Conservation (phyloP, 1,140 invertebrate species). For the Conopomorpha cramerella region DNA sequence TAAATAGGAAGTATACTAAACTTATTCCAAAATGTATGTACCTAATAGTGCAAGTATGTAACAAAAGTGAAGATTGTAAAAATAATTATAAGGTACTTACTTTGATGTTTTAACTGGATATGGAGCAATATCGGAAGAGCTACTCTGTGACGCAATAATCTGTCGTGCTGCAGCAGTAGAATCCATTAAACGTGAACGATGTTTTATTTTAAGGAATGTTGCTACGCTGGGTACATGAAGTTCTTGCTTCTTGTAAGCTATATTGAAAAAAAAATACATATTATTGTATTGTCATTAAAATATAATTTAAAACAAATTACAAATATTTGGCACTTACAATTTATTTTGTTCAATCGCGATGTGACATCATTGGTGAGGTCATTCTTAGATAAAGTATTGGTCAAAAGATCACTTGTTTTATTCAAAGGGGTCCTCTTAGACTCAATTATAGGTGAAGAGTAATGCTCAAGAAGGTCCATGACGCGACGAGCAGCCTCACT, state of each 20-base stretch:
- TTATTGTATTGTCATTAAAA: no score
- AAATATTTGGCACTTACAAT: conserved; percentile 1
- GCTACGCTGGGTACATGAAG: conserved; percentile 27
- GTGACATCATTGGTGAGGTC: no score
- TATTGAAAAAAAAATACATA: conserved; percentile 12
- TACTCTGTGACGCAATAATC: conserved; percentile 61
- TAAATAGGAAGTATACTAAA: no score
- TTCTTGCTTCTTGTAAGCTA: conserved; percentile 32
- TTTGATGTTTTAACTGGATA: conserved; percentile 27
- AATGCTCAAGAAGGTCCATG: conserved; percentile 73
- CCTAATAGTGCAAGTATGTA: conserved; percentile 13
- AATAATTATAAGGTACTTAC: conserved; percentile 17
- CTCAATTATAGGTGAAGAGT: conserved; percentile 73
- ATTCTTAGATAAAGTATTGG: no score
- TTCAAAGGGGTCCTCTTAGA: conserved; percentile 75
- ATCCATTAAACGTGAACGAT: conserved; percentile 64
- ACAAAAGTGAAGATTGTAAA: conserved; percentile 5
- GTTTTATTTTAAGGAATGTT: conserved; percentile 61
- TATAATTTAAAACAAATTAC: not conserved
- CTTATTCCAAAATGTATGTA: no score
- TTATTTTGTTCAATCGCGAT: conserved; percentile 25
- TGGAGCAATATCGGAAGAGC: conserved; percentile 14
- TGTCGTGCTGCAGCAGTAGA: conserved; percentile 66
- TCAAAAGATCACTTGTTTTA: no score
- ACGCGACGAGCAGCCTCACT: conserved; percentile 68